Base-by-base conservation (phyloP, 2,888 invertebrate genomes). In the Epinotia bilunana region DNA sequence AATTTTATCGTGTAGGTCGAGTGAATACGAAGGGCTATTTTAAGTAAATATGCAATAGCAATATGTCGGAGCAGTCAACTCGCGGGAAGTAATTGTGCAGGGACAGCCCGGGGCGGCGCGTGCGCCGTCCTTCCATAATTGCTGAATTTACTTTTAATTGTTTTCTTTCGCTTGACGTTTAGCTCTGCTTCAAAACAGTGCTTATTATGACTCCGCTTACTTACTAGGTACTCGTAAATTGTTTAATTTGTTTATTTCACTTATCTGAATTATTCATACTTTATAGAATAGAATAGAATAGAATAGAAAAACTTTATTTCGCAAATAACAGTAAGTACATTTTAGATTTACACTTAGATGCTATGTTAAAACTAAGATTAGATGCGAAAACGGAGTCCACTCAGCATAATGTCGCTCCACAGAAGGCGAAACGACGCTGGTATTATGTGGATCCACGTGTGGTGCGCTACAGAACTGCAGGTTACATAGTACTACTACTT, bases 21-120 rank as follows among this genome's bases (percentile, higher is more conserved):
- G 39, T 39, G 33, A 61, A 33, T 33, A 33, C 33, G 33, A 16
- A 33, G 5, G 75, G 76, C 68, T 80, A 76, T 80, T 81, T 82
- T 80, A 77, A 76, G 76, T 75, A 79, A 80, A 82, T 83, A 82
- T 79, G 79, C 83, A 80, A 82, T 46, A 53, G 55, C 71, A 82
- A 83, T 82, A 79, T 71, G 74, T 61, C 78, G 67, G 58, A 75
- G 78, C 79, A 65, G 78, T 78, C 79, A 78, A 68, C 76, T 76
- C 77, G n/a, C 53, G 80, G 78, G 77, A 82, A 79, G 72, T 80
- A 80, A 80, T 77, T 74, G 78, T 78, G 74, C 76, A 77, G 71
- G 77, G 71, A 81, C 84, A 23, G 75, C 88, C 81, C 58, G 79
- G 72, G 86, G 87, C 86, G 77, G 78, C 81, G 83, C 86, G 85